Evolutionary conservation across 1,140 invertebrate genomes (phyloP).

Genomic region (Eriocheir sinensis): DNA sequence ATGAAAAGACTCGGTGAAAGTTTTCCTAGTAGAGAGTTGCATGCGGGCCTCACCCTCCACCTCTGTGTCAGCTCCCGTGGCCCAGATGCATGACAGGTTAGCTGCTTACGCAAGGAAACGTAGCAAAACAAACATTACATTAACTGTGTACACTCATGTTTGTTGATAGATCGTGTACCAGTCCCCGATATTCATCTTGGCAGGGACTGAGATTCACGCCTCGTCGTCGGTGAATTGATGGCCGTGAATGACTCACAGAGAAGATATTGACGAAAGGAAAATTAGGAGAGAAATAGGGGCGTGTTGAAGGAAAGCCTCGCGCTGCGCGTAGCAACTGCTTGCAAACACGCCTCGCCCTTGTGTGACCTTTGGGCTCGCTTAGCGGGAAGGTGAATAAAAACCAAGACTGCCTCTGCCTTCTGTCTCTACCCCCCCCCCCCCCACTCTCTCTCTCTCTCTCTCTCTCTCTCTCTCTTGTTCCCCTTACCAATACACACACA

Average conservation of each 20-base stretch:
- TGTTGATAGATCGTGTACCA: background rate
- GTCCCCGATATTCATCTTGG: too few relatives aligned
- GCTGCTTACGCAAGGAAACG: too few relatives aligned
- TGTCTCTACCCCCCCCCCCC: background rate
- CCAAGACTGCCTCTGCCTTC: background rate
- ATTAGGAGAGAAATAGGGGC: background rate
- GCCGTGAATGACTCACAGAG: background rate
- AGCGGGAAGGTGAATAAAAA: background rate
- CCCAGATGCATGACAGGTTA: too few relatives aligned
- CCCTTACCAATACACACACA: too few relatives aligned
- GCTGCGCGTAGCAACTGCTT: too few relatives aligned
- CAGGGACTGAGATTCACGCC: too few relatives aligned
- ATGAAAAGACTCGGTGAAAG: too few relatives aligned
- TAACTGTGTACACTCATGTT: background rate
- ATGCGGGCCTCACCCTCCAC: too few relatives aligned
- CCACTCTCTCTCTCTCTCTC: background rate
- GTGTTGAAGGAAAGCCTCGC: background rate
- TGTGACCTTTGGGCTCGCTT: too few relatives aligned
- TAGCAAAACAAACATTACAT: background rate
- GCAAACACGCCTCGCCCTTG: too few relatives aligned
- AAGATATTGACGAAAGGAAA: background rate
- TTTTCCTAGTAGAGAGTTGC: too few relatives aligned
- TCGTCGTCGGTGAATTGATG: background rate
- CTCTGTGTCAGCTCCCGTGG: too few relatives aligned
- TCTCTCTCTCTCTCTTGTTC: constrained; percentile 29